Percentiles rank a stretch among this genome's conserved stretches.
Conservation (phyloP, 2,113 vertebrate species). For the Vimba vimba region DNA sequence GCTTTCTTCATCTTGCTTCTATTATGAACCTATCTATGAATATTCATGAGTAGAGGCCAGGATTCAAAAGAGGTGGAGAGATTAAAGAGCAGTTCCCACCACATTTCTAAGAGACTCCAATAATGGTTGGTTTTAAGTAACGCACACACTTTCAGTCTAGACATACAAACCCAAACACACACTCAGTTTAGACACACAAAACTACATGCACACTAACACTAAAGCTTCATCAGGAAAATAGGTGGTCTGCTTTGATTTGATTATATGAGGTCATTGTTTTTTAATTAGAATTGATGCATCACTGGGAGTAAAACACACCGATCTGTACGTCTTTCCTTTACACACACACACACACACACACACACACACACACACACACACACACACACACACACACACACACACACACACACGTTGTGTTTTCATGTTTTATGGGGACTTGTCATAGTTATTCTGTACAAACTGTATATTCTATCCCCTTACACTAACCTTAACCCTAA, state of each 20-base stretch:
- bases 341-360: constrained; percentile 27
- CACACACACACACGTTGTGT: constrained; percentile 12
- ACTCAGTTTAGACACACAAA: not conserved
- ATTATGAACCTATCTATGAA: constrained; percentile 36
- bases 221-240: constrained; percentile 33
- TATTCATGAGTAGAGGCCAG: constrained; percentile 39
- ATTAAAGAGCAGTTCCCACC: constrained; percentile 53
- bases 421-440: too few species aligned
- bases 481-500: too few species aligned
- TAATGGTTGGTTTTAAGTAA: constrained; percentile 6
- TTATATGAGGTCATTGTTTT: constrained; percentile 46
- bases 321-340: not conserved
- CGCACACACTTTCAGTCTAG: not conserved
- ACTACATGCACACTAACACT: constrained; percentile 27
- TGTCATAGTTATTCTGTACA: too few species aligned
- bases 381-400: constrained; percentile 39
- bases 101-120: constrained; percentile 41
- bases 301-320: not conserved
- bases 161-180: constrained; percentile 24
- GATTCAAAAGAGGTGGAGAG: constrained; percentile 37
- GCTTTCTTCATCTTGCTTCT: constrained; percentile 37
- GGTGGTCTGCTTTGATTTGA: constrained; percentile 4
- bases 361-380: not conserved
- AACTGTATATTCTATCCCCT: too few species aligned
- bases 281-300: not conserved